Conservation (phyloP, 2,797 vertebrate species). For the Carduelis carduelis region DNA sequence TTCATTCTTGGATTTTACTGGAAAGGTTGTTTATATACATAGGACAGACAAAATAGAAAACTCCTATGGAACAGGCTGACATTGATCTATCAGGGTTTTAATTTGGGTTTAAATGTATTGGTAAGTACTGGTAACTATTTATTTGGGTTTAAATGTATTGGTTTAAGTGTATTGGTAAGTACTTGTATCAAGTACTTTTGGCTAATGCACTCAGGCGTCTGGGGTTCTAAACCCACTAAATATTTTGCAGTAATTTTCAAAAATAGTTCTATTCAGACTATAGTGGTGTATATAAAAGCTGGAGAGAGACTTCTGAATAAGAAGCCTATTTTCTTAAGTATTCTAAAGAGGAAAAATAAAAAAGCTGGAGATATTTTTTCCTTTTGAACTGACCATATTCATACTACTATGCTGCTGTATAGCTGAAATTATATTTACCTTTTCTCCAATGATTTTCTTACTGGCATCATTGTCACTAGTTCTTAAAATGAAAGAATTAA, state of each 20-base stretch:
- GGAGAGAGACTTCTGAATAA: background rate
- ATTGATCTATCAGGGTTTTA: background rate
- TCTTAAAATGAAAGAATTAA: constrained; percentile 70
- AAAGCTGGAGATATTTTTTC: background rate
- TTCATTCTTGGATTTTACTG: background rate
- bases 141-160: background rate
- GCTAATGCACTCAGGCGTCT: background rate
- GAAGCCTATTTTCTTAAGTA: background rate
- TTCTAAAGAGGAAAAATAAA: background rate
- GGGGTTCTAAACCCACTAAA: background rate
- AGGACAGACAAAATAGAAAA: background rate
- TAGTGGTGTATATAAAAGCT: background rate
- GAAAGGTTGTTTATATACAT: background rate
- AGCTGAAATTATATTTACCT: constrained; percentile 27
- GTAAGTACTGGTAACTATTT: background rate
- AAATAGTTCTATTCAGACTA: background rate
- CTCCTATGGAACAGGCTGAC: background rate
- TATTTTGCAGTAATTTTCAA: background rate
- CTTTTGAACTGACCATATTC: background rate
- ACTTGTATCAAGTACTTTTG: background rate
- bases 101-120: background rate
- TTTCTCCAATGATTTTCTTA: background rate
- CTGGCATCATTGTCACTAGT: constrained; percentile 28
- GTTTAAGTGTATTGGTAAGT: no score
- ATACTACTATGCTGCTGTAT: background rate